These are phyloP conservation scores for Achroia grisella DNA, from an alignment of 1,140 invertebrate species.

Conservation along the genomic window DNA sequence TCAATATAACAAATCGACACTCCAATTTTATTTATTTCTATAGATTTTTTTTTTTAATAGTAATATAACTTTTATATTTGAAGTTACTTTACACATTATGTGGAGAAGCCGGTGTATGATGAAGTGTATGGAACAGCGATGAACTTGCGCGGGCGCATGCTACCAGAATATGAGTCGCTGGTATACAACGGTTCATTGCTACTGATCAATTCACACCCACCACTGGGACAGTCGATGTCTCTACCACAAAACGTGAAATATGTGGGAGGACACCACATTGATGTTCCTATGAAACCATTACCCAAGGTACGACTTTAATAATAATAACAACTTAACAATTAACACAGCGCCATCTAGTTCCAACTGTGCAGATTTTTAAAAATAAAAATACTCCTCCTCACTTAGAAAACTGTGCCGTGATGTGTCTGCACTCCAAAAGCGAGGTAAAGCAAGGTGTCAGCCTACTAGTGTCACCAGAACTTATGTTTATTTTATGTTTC, in stretches of 20 bases:
- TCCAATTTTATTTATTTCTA: too few species aligned
- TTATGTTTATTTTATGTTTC: too few species aligned
- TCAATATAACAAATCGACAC: too few species aligned
- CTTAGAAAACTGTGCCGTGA: too few species aligned
- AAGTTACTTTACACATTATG: constrained; percentile 26
- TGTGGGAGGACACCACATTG: constrained; percentile 32
- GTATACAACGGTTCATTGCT: constrained; percentile 27
- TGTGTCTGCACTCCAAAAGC: too few species aligned
- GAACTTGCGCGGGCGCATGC: constrained; percentile 9
- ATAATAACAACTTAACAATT: too few species aligned
- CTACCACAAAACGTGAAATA: constrained; percentile 31
- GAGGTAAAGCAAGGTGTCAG: too few species aligned
- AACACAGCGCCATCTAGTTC: too few species aligned
- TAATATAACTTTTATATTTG: neutral
- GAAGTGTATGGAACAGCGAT: constrained; percentile 19
- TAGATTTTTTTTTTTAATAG: too few species aligned
- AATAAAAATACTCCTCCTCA: too few species aligned
- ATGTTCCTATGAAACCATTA: constrained; percentile 2
- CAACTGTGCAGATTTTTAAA: too few species aligned
- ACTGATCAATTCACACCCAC: constrained; percentile 31
- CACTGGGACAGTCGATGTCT: constrained; percentile 22
- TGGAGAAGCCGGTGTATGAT: constrained; percentile 28
- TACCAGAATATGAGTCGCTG: constrained; percentile 22
- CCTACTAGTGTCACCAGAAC: too few species aligned
- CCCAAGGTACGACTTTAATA: constrained; percentile 21